Base-by-base conservation (phyloP, 2,797 vertebrate genomes). In the Sandelia bainsii region DNA sequence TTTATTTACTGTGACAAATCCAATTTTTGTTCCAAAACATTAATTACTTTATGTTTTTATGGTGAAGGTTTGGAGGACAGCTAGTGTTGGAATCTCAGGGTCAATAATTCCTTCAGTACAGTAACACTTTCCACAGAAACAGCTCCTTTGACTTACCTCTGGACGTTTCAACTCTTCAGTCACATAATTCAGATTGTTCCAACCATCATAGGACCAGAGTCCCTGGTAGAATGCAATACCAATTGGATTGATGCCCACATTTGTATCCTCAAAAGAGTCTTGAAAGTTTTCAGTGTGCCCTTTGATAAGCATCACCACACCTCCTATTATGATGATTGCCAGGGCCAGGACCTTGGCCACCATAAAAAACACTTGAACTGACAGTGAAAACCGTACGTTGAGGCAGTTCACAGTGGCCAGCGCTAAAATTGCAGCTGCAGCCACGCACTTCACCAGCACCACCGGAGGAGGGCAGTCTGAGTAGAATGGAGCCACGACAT, bases 151-250 rank as follows among this genome's bases (percentile, higher is more conserved):
- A 72, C 85, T 92, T 80, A 97, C 96, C 85, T 97, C 94, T 9
- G 96, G 95, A 10, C 92, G 95, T 79, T 94, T 96, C 59, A 98
- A 82, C 78, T 97, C 96, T 64, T 98, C 97, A 0, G 92, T 95
- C 44, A 96, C 92, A 44, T 88, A 94, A 82, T 97, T 97, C 77
- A 98, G 86, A 77, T 94, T 97, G 84, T 94, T 98, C 97, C 97
- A 97, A 40, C 96, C 96, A 14, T 96, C 95, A 0, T 94, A 98
- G 23, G 96, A 95, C 96, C 97, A 98, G 48, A 98, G 92, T 0
- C 96, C 96, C 87, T 97, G 97, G 88, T 96, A 97, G 86, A 98
- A 96, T 0, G 97, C 96, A 59, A 95, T 91, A 22, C 94, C 94
- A 12, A 97, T 87, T 1, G 87, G 23, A 50, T 90, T 92, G 1